Percentiles rank a stretch among this genome's conserved stretches.
Conservation (phyloP, 2,888 invertebrate species). For the Cryptus viduatorius region DNA sequence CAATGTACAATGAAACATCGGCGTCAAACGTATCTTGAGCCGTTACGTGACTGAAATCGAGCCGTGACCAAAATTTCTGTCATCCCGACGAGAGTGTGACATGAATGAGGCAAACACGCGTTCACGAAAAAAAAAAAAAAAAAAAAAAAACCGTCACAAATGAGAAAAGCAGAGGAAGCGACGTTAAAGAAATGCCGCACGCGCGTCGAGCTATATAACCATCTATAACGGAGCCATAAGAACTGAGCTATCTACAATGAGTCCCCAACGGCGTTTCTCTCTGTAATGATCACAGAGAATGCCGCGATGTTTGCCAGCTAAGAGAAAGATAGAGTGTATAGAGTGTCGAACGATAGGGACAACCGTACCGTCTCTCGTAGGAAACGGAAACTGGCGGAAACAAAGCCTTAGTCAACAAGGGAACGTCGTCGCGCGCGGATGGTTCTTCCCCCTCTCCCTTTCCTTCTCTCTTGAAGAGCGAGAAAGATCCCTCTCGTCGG, state of each 20-base stretch:
- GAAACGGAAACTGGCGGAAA: constrained; percentile 85
- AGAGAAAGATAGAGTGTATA: constrained; percentile 69
- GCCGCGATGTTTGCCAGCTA: constrained; percentile 82
- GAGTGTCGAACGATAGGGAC: constrained; percentile 20
- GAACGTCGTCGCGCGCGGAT: constrained; percentile 37
- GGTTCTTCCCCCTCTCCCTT: neutral
- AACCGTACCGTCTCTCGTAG: constrained; percentile 70
- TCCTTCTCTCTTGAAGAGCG: neutral
- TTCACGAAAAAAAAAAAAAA: neutral
- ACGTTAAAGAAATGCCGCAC: constrained; percentile 51
- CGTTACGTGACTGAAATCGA: constrained; percentile 12
- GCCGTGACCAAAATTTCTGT: constrained; percentile 49
- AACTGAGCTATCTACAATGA: constrained; percentile 25
- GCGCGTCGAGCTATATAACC: constrained; percentile 56
- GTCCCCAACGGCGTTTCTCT: constrained; percentile 20
- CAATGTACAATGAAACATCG: neutral
- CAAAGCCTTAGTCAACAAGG: constrained; percentile 82
- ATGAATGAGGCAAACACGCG: constrained; percentile 42
- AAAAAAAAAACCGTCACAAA: neutral
- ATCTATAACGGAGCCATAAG: constrained; percentile 44
- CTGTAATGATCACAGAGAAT: constrained; percentile 74
- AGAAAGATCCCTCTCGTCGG: constrained; percentile 29
- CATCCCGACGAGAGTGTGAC: constrained; percentile 40
- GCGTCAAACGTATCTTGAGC: constrained; percentile 29
- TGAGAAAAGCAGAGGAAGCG: neutral